phyloP scores from a whole-genome alignment of 1,140 invertebrate genomes.

The Ridgeia piscesae region DNA sequence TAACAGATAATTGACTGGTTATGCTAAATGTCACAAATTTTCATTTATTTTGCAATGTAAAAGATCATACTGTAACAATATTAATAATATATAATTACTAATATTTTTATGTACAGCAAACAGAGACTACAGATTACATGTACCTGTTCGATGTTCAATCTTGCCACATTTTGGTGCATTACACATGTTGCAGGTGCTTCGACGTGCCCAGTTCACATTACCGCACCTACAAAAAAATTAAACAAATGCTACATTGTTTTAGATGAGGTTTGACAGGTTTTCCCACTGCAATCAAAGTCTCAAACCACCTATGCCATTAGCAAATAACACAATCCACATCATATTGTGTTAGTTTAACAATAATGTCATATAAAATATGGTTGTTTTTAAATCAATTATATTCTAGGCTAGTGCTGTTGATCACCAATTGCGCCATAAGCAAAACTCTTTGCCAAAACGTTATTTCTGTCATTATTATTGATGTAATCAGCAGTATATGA shows the following conservation, averaged over 20 bases:
- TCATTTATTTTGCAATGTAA: too few relatives aligned
- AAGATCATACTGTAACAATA: not conserved
- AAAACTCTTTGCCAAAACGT: too few relatives aligned
- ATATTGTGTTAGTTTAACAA: constrained; percentile 17
- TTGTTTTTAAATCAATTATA: too few relatives aligned
- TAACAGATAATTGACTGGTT: constrained; percentile 10
- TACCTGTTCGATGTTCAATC: constrained; percentile 53
- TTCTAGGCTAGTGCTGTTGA: too few relatives aligned
- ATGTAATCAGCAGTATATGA: too few relatives aligned
- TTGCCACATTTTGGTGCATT: constrained; percentile 86
- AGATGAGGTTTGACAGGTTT: not conserved
- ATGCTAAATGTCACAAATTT: too few relatives aligned
- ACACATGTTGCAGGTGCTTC: constrained; percentile 97
- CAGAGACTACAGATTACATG: not conserved
- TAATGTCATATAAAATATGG: too few relatives aligned
- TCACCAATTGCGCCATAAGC: too few relatives aligned
- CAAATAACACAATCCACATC: not conserved
- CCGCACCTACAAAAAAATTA: constrained; percentile 86
- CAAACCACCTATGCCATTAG: not conserved
- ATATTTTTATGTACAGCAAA: not conserved
- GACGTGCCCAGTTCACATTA: constrained; percentile 98
- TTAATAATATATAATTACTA: not conserved
- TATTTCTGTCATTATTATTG: too few relatives aligned
- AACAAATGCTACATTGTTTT: constrained; percentile 23
- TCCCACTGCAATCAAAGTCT: not conserved